These are phyloP conservation scores for Mechanitis messenoides DNA, from an alignment of 2,888 invertebrate genomes.

Conservation along the genomic window DNA sequence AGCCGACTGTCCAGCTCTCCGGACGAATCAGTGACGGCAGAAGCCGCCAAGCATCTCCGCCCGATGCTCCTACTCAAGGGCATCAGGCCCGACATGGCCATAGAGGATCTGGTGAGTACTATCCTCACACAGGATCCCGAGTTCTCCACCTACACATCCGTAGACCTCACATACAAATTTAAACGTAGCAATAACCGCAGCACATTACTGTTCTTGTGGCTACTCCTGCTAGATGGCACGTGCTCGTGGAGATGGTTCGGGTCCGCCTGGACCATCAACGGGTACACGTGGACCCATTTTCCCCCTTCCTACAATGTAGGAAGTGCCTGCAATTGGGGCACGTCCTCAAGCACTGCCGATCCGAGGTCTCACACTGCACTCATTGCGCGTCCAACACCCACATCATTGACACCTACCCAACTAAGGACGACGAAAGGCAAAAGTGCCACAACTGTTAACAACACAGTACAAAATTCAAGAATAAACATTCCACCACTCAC, in stretches of 20 bases:
- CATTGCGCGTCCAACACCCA: conserved; percentile 5
- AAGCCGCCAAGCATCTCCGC: neutral
- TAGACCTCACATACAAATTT: neutral
- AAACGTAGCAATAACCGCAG: conserved; percentile 4
- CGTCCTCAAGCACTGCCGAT: conserved; percentile 2
- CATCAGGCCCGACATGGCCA: neutral
- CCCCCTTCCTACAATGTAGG: conserved; percentile 16
- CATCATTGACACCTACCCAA: neutral
- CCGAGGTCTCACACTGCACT: neutral
- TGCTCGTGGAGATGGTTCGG: neutral
- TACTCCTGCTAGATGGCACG: neutral
- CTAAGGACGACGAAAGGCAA: neutral
- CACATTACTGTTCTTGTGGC: conserved; percentile 8
- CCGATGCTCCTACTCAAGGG: conserved; percentile 10
- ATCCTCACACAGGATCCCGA: conserved; percentile 1
- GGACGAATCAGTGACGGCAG: neutral
- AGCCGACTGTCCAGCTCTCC: neutral
- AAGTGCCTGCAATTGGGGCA: conserved; percentile 17
- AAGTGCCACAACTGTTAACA: conserved; percentile 6
- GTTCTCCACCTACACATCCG: neutral
- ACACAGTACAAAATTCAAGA: conserved; percentile 1
- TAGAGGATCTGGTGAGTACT: conserved; percentile 3
- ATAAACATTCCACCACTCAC: neutral
- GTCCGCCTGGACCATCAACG: conserved; percentile 12
- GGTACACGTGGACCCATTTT: conserved; percentile 11